These are phyloP conservation scores for Stegodyphus mimosarum DNA, from an alignment of 1,140 invertebrate species.

Conservation along the genomic window DNA sequence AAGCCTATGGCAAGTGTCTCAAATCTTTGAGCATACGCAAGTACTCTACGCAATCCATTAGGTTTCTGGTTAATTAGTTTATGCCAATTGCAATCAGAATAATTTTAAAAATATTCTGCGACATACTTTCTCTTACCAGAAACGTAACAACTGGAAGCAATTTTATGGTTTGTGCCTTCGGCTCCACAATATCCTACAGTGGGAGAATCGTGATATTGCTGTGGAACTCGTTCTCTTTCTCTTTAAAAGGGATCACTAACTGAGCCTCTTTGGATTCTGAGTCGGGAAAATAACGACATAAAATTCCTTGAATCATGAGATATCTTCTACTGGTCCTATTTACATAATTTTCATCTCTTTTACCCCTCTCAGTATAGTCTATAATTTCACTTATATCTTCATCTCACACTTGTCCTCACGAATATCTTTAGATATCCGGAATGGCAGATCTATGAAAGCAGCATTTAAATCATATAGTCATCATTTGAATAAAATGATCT, in stretches of 20 bases:
- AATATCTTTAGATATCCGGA: no score
- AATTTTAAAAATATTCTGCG: conserved; percentile 40
- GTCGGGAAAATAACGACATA: not conserved
- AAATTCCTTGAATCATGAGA: not conserved
- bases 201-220: conserved; percentile 27
- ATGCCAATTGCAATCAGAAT: not conserved
- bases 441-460: no score
- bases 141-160: conserved; percentile 12
- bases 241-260: not conserved
- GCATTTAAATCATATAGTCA: no score
- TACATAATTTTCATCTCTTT: no score
- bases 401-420: not conserved
- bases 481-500: no score
- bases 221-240: not conserved
- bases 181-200: conserved; percentile 24
- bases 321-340: not conserved
- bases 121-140: conserved; percentile 25
- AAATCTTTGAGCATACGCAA: not conserved
- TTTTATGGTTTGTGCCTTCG: not conserved
- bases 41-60: not conserved
- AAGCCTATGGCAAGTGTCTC: conserved; percentile 26
- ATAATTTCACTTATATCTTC: not conserved
- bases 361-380: no score
- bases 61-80: conserved; percentile 20
- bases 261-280: conserved; percentile 11